Base-by-base conservation (phyloP, 2,888 invertebrate genomes). In the Xanthostigma xanthostigma region DNA sequence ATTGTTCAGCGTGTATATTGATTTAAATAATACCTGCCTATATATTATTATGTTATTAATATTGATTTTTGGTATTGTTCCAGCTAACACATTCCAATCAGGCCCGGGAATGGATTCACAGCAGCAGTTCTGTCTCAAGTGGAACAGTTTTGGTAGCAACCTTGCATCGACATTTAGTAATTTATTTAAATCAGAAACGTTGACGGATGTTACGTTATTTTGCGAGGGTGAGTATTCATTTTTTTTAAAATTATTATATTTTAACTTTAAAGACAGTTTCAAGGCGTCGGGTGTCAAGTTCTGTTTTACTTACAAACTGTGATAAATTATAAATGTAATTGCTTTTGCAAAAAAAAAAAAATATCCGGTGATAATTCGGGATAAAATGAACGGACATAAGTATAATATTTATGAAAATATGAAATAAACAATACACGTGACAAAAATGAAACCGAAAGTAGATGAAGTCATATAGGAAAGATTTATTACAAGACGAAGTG, bases 111-210 rank as follows among this genome's bases (percentile, higher is more conserved):
- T 90, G 90, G 89, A 89, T 80, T 83, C 87, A 68, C 89, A 90
- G 77, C 91, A 90, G 73, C 90, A 91, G 75, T 91, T 90, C 75
- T 90, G 90, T 77, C 79, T 91, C 64, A 90, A 91, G 79, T 91
- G 91, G 91, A 91, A 90, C 81, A 90, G 89, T 76, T 91, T 90
- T 72, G 90, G 90, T 68, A 88, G 85, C 64, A 91, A 91, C 75
- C 76, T 91, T 72, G 89, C 90, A 62, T 87, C 88, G 61, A 87
- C 90, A 61, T 91, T 90, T 74, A 88, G 89, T 65, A 89, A 87
- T 73, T 77, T 91, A 65, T 90, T 89, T 78, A 90, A 89, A 75
- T 89, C 89, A 65, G 90, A 91, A 77, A 85, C 86, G 68, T 78
- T 91, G 64, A 87, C 90, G 61, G 91, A 91, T 76, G 90, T 91